Evolutionary conservation across 2,113 vertebrate species (phyloP), one percentile per base, ranked within the genome.

Genomic region (Pelmatolapia mariae): DNA sequence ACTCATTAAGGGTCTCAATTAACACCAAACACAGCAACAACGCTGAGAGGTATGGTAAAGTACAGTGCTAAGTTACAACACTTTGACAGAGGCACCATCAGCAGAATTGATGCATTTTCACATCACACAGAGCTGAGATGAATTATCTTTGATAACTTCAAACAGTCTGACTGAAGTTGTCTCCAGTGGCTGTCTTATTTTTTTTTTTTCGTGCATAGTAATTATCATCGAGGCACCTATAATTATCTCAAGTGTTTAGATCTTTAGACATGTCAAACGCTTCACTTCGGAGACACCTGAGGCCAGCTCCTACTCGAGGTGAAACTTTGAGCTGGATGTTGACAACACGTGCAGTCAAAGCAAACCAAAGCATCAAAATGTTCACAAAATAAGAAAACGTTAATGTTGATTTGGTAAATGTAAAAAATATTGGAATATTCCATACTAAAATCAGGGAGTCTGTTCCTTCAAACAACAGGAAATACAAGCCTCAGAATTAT

Each of bases 241-340:
- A 95, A 96, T 96, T 96, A 96, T 90, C 84, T 86, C 24, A 29
- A 91, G 89, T 90, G 92, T 94, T 91, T 54, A 92, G 92, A 94
- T 92, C 76, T 89, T 84, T 61, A 88, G 90, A 94, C 83, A 83
- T 88, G 93, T 95, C 94, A 93, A 87, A 84, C 13, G 52, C 84
- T 84, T 84, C 71, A 88, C 82, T 85, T 84, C 53, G 36, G 73
- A 87, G 66, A 82, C 84, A 85, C 80, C 84, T 83, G 68, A 85
- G 73, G 82, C 83, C 16, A 10, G 57, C 63, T 84, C 89, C 78
- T 54, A 33, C 83, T 87, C 7, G 24, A 59, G 36, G 52, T 29
- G 45, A 87, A 87, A 68, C 81, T 38, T 45, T 11, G 45, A 63
- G 63, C 15, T 80, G 68, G 43, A 52, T 7, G 22, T 80, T 50